Evolutionary conservation across 2,113 vertebrate species (phyloP).

Genomic region (Gila orcuttii): DNA sequence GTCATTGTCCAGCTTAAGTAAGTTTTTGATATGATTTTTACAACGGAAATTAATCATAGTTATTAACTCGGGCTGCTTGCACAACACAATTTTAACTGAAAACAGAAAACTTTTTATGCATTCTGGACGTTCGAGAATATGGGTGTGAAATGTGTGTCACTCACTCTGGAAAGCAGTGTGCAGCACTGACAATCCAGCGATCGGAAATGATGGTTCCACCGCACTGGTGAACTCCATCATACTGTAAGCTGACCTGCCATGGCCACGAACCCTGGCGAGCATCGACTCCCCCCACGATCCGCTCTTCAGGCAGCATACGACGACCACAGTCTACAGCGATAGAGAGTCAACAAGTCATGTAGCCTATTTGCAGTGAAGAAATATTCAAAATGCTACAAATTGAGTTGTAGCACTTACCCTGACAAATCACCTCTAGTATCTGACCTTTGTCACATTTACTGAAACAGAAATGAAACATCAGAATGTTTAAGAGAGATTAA

Average conservation of each 20-base stretch:
- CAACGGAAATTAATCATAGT: no score
- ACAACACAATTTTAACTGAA: no score
- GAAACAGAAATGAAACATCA: slow-evolving; percentile 61
- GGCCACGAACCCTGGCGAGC: slow-evolving; percentile 87
- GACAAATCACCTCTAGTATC: slow-evolving; percentile 76
- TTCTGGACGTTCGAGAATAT: no score
- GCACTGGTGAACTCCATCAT: slow-evolving; percentile 85
- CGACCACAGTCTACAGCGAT: slow-evolving; percentile 82
- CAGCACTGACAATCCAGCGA: slow-evolving; percentile 88
- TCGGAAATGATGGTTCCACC: slow-evolving; percentile 87
- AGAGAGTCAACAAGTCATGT: not conserved
- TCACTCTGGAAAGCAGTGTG: slow-evolving; percentile 91
- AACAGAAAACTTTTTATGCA: no score
- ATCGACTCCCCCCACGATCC: slow-evolving; percentile 86
- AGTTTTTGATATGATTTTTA: no score
- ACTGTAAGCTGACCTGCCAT: slow-evolving; percentile 89
- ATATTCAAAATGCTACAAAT: not conserved
- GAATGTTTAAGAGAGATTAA: not conserved
- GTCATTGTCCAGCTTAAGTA: no score
- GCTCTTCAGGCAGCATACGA: slow-evolving; percentile 81
- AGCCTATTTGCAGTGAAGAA: not conserved
- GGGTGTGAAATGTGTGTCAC: slow-evolving; percentile 51
- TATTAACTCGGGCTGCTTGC: no score
- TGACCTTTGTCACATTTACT: slow-evolving; percentile 78
- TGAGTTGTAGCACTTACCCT: slow-evolving; percentile 68